Percentiles rank a stretch among this genome's conserved stretches.
phyloP scores from a whole-genome alignment of 2,113 vertebrate species.

The Chlamydotis undulata region DNA sequence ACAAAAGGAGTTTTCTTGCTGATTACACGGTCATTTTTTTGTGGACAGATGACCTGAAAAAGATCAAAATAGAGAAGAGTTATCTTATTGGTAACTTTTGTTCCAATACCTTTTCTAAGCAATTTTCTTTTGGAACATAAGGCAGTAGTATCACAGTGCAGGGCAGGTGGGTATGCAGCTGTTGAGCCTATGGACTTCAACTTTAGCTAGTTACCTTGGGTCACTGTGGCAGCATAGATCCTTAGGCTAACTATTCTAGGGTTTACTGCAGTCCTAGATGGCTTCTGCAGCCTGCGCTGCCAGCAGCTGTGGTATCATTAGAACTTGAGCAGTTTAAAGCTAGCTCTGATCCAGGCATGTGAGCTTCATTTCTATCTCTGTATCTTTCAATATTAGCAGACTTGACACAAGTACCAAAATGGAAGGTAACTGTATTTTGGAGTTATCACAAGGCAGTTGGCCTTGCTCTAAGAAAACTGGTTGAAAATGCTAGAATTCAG shows the following conservation, averaged over 20 bases:
- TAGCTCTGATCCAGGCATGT: not conserved
- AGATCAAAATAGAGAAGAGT: not conserved
- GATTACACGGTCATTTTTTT: not conserved
- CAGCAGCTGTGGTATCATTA: not conserved
- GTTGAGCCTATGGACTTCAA: not conserved
- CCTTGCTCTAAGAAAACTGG: not conserved
- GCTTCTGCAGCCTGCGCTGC: not conserved
- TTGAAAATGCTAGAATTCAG: not conserved
- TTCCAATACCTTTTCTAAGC: not conserved
- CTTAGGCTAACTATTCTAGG: not conserved
- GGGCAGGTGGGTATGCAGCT: not conserved
- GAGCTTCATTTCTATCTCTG: not conserved
- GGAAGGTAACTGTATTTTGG: not conserved
- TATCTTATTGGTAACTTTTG: not conserved
- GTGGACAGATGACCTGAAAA: constrained; percentile 27
- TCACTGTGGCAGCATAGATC: not conserved
- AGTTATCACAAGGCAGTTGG: not conserved
- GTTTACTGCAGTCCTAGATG: not conserved
- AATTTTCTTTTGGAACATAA: not conserved
- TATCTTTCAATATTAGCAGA: not conserved
- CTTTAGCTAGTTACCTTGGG: not conserved
- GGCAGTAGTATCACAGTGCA: not conserved
- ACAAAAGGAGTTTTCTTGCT: constrained; percentile 35
- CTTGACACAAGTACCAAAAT: not conserved
- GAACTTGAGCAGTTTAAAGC: not conserved